Percentiles rank a stretch among this genome's conserved stretches.
phyloP scores from a whole-genome alignment of 2,113 vertebrate species.

The Anthoscopus minutus region DNA sequence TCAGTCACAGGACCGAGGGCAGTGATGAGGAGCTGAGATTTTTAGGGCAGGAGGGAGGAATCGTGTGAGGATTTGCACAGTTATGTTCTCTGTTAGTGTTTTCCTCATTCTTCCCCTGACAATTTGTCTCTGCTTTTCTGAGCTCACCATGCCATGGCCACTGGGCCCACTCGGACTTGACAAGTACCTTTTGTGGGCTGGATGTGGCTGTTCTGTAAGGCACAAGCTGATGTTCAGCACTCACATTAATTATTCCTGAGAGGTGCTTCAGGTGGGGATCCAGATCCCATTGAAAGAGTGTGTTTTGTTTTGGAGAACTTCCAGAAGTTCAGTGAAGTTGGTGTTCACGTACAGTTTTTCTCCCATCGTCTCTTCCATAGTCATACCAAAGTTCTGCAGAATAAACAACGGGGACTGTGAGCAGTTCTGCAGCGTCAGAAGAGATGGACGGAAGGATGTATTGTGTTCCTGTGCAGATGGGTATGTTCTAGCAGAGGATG shows the following conservation, averaged over 20 bases:
- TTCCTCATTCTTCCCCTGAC: neutral
- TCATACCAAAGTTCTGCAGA: conserved; percentile 77
- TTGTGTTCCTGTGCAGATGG: conserved; percentile 81
- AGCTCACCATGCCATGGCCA: neutral
- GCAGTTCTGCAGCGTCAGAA: conserved; percentile 79
- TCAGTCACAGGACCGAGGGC: neutral
- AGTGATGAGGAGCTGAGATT: neutral
- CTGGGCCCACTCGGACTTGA: neutral
- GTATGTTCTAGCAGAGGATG: conserved; percentile 75
- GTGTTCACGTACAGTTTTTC: neutral
- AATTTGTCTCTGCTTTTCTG: neutral
- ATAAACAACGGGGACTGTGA: conserved; percentile 85
- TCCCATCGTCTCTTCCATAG: conserved; percentile 51
- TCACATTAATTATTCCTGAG: neutral
- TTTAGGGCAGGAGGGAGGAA: neutral
- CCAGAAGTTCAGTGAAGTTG: neutral
- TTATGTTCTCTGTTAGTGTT: neutral
- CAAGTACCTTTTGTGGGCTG: neutral
- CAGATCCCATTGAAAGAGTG: neutral
- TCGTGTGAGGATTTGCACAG: accelerated
- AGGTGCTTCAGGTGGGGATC: neutral
- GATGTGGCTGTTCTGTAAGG: neutral
- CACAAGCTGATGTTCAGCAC: neutral
- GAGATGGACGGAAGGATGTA: neutral
- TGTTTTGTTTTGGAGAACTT: neutral